phyloP scores from a whole-genome alignment of 2,888 invertebrate genomes.

The Spodoptera exigua region DNA sequence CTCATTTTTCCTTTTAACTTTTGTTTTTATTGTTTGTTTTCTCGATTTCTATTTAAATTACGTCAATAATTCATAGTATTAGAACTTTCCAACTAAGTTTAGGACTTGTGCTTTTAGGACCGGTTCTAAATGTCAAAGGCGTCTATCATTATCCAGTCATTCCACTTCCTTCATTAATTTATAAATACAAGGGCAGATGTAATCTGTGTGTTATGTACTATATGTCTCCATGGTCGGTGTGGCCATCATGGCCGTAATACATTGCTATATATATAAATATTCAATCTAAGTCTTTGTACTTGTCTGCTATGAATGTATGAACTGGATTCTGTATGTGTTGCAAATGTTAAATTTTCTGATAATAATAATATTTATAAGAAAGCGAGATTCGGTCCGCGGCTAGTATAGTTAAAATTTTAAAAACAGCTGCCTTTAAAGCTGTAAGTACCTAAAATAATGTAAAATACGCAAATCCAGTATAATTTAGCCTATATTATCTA shows the following conservation, averaged over 20 bases:
- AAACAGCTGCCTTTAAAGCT: too few species aligned
- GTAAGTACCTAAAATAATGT: too few species aligned
- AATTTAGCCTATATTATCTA: too few species aligned
- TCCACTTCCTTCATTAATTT: conserved; percentile 36
- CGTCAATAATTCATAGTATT: conserved; percentile 16
- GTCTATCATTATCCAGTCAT: conserved; percentile 36
- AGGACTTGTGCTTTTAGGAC: conserved; percentile 29
- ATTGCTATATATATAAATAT: conserved; percentile 2
- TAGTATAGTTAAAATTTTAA: too few species aligned
- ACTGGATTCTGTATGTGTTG: not conserved
- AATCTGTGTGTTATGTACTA: conserved; percentile 21
- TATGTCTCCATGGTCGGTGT: conserved; percentile 1
- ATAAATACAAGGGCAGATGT: conserved; percentile 42
- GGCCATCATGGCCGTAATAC: not conserved
- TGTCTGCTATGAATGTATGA: not conserved
- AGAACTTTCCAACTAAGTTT: conserved; percentile 32
- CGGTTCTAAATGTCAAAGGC: conserved; percentile 52
- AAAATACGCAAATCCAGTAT: too few species aligned
- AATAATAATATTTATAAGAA: not conserved
- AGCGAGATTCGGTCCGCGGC: too few species aligned
- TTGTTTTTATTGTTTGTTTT: conserved; percentile 28
- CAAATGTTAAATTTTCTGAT: not conserved
- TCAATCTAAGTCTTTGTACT: not conserved
- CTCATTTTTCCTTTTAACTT: conserved; percentile 34
- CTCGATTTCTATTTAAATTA: conserved; percentile 33